Evolutionary conservation across 2,113 vertebrate species (phyloP), one percentile per base, ranked within the genome.

Genomic region (Boulengeromyrus knoepffleri): DNA sequence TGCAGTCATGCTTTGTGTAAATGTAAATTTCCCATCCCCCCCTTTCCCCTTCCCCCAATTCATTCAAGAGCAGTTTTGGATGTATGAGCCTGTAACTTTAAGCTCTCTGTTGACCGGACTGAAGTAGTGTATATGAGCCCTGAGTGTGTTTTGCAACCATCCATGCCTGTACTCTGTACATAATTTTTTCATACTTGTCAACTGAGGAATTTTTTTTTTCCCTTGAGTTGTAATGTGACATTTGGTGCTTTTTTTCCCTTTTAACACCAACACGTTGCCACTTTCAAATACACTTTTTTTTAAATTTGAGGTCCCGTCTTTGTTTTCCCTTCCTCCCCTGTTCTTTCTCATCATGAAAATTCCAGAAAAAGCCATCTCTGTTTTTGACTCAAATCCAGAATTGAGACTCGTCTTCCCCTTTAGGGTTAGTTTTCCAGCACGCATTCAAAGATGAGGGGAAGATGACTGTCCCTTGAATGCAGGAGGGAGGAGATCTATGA

Each of bases 231-330:
- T 92, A 88, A 91, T 95, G 94, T 96, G 93, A 95, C 93, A 95
- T 95, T 94, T 93, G 95, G 95, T 95, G 95, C 91, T 42, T 42
- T 77, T 77, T 19, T 5, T 5, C 90, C 94, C 91, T 93, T 95
- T 94, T 91, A 93, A 94, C 95, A 95, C 94, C 95, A 94, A 91
- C 95, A 94, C 95, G 94, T 95, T 95, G 95, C 92, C 95, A 95
- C 94, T 94, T 95, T 95, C 93, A 95, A 95, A 96, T 96, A 95
- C 90, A 93, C 94, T 95, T 95, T 96, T 96, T 52, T 3, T 2
- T 2, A 2, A 10, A 66, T 52, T 24, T 85, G 50, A 85, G 21
- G 90, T 91, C 50, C 12, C 91, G 88, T 93, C 85, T 93, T 46
- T 93, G 93, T 89, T 83, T 19, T 42, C 36, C 74, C 74, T 42